Base-by-base conservation (phyloP, 2,113 vertebrate genomes). In the Myocastor coypus region DNA sequence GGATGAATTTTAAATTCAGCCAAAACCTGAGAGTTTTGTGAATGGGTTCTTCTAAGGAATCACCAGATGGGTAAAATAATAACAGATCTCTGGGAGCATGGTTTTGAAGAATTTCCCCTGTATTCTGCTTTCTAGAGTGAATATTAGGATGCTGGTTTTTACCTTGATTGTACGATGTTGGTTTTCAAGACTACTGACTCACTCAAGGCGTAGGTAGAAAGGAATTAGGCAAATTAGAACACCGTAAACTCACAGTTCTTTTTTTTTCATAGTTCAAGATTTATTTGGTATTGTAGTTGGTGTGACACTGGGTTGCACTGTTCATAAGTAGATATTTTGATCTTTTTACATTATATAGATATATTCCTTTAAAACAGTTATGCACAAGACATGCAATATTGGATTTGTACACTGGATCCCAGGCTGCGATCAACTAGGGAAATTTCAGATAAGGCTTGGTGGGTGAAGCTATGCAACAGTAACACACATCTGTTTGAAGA, bases 161-260 rank as follows among this genome's bases (percentile, higher is more conserved):
- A 73, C 69, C n/a, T 37, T 22, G 69, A 22, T 17, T 37, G 7
- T 37, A 7, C n/a, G n/a, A 68, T 52, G 9, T 75, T 80, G 14
- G 14, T 57, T 93, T 93, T 77, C 46, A 66, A 84, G 19, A 46
- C 13, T 95, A 28, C 6, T 37, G 7, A 59, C 13, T 10, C 83
- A 11, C 0, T 46, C 2, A 3, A 57, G 22, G 20, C 7, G 1
- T 1, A 42, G 19, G 1, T 1, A 42, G 19, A 64, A 64, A 37
- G 40, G 19, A 68, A 66, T 12, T 69, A 14, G 59, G 0, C 14
- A 86, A 80, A 42, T 30, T 32, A 86, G 0, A 86, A 30, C 77
- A 14, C 16, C 13, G 28, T 61, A 50, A 50, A 73, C 19, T 87
- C 30, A 73, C 10, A 5, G 0, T 87, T 91, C 40, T 89, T 46